Base-by-base conservation (phyloP, 1,140 invertebrate species). In the Argopecten irradians region DNA sequence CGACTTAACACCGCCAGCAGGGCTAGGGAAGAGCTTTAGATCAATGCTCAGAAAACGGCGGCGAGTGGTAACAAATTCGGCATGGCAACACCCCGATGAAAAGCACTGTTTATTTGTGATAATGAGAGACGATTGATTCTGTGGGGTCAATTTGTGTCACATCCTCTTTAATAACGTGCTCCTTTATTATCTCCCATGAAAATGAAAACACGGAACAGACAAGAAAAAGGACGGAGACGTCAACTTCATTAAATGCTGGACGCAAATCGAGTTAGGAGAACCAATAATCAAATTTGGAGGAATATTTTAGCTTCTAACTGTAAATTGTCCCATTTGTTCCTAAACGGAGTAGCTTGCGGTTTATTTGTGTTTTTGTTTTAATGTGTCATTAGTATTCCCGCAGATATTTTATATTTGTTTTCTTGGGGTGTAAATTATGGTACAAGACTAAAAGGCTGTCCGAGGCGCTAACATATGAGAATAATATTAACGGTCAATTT, bases 141-240 rank as follows among this genome's bases (percentile, higher is more conserved):
- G 55, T 28, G 55, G 55, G 55, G 55, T 71, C 55, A 71, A 71
- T 71, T 71, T 71, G 55, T 28, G 55, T 71, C 55, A 16, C 55
- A 71, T 71, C 55, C 55, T 16, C 55, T 71, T 16, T 71, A 71
- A 71, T 71, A 71, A 71, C 28, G 16, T n/a, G 3, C n/a, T 71
- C 55, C 16, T 71, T 71, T 71, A 71, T 71, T 71, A 71, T 71
- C 55, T 71, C 55, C 55, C 0, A 71, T 71, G 55, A 71, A 71
- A 71, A 71, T 71, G 55, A 71, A 71, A 71, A 71, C 55, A 71
- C 55, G 55, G 28, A 71, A 71, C 55, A 71, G 55, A 71, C 55
- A 71, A 71, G 55, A 71, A 71, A n/a, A 71, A 16, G n/a, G 55
- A 71, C 22, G 55, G 22, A 22, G 22, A n/a, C 55, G 55, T 71